phyloP scores from a whole-genome alignment of 2,797 vertebrate genomes.

The Hoplostethus mediterraneus region DNA sequence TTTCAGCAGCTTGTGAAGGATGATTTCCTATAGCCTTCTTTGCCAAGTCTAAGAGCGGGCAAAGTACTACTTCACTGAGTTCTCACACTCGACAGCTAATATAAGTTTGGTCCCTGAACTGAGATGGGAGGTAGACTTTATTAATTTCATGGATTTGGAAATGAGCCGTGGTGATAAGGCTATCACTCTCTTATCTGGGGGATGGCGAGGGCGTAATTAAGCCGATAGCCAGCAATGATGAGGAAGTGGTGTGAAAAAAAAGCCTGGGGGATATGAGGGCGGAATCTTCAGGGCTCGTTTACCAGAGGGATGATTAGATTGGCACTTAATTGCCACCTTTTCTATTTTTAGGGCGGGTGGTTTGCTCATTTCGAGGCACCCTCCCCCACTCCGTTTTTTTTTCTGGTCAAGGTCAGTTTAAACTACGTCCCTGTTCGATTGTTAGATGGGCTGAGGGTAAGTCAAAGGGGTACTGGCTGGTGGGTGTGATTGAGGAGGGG shows the following conservation, averaged over 20 bases:
- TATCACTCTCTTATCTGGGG: conserved; percentile 80
- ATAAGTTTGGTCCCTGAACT: conserved; percentile 72
- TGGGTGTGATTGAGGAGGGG: conserved; percentile 30
- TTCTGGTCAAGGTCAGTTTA: conserved; percentile 73
- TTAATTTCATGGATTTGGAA: conserved; percentile 85
- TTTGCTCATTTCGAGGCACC: conserved; percentile 46
- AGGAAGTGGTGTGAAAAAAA: conserved; percentile 69
- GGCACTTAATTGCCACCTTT: conserved; percentile 81
- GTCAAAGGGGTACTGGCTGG: conserved; percentile 43
- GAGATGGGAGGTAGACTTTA: conserved; percentile 79
- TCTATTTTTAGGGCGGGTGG: conserved; percentile 78
- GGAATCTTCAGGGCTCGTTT: conserved; percentile 80
- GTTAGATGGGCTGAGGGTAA: conserved; percentile 52
- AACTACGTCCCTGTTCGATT: conserved; percentile 50
- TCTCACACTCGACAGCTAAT: conserved; percentile 67
- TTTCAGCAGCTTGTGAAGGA: conserved; percentile 46
- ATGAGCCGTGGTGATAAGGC: conserved; percentile 83
- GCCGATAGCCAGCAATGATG: conserved; percentile 80
- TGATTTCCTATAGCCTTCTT: conserved; percentile 49
- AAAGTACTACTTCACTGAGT: conserved; percentile 51
- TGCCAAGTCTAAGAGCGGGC: conserved; percentile 37
- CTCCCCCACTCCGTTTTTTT: conserved; percentile 39
- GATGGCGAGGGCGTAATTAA: conserved; percentile 81
- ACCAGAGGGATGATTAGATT: conserved; percentile 80
- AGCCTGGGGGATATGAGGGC: conserved; percentile 73